Evolutionary conservation across 2,888 invertebrate species (phyloP).

Genomic region (Chloroclysta siterata): DNA sequence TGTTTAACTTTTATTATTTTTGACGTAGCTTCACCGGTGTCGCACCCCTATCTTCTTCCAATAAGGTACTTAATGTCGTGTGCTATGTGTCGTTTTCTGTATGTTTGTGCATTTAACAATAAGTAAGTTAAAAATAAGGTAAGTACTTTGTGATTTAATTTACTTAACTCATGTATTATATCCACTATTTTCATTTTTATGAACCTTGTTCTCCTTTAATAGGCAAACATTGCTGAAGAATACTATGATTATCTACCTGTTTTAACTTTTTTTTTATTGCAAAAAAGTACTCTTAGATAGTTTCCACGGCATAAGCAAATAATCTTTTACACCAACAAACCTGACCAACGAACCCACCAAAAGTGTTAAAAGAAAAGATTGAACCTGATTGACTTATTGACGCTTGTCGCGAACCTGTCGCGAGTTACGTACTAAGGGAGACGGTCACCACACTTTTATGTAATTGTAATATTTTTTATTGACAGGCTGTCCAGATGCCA

Average conservation of each 20-base stretch:
- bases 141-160: slow-evolving; percentile 14
- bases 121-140: slow-evolving; percentile 1
- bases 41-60: slow-evolving; percentile 56
- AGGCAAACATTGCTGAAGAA: no score
- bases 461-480: no score
- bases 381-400: no score
- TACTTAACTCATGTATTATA: neutral
- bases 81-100: slow-evolving; percentile 26
- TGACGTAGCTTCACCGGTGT: slow-evolving; percentile 66
- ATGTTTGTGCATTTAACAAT: slow-evolving; percentile 2
- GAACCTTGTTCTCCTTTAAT: no score
- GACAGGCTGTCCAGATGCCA: slow-evolving; percentile 23
- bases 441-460: neutral
- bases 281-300: no score
- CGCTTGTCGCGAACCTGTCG: neutral
- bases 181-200: no score
- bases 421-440: neutral
- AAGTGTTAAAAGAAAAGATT: no score
- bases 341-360: no score
- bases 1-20: slow-evolving; percentile 39
- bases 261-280: no score
- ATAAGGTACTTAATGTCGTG: slow-evolving; percentile 57
- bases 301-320: no score
- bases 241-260: no score
- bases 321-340: no score